Base-by-base conservation (phyloP, 2,113 vertebrate species). In the Fulica atra region DNA sequence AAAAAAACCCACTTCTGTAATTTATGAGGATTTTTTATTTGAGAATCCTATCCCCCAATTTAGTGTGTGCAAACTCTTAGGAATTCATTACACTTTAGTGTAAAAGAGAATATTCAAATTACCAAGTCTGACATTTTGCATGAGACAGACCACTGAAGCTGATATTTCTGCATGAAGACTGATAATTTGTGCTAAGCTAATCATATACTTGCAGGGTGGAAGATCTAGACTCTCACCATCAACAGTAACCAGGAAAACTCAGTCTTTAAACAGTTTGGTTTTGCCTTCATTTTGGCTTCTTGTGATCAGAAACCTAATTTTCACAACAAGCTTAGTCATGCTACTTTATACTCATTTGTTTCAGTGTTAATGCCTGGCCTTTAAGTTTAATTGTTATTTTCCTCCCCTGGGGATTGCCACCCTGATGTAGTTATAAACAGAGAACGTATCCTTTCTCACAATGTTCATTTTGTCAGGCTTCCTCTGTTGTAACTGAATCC, bases 341-440 rank as follows among this genome's bases (percentile, higher is more conserved):
- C 60, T 89, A 78, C 48, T 86, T 92, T 63, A 63, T 73, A 61
- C 54, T 83, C 26, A 25, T 84, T 93, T 87, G 72, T 92, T 95
- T 78, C 48, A 71, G 35, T 53, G 77, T 89, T 95, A 68, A 92
- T 68, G 69, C 71, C 65, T 92, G 78, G 73, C 72, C 38, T 95
- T 86, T 74, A 95, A 96, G 77, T 88, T 89, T 89, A 91, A 90
- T 63, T 46, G 42, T 54, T 86, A 12, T 53, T 91, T 95, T 92
- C 38, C 38, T 92, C 66, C 83, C 73, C 86, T 44, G 24, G 57
- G 57, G 77, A 92, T 84, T 92, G 44, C 65, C 64, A 44, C 66
- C 35, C 35, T 81, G 57, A 79, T 87, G 69, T 19, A 81, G 46
- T 81, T 86, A 69, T 56, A 96, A 95, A 89, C 35, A 74, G 77